phyloP scores from a whole-genome alignment of 2,113 vertebrate species.

The Myotis brandtii region DNA sequence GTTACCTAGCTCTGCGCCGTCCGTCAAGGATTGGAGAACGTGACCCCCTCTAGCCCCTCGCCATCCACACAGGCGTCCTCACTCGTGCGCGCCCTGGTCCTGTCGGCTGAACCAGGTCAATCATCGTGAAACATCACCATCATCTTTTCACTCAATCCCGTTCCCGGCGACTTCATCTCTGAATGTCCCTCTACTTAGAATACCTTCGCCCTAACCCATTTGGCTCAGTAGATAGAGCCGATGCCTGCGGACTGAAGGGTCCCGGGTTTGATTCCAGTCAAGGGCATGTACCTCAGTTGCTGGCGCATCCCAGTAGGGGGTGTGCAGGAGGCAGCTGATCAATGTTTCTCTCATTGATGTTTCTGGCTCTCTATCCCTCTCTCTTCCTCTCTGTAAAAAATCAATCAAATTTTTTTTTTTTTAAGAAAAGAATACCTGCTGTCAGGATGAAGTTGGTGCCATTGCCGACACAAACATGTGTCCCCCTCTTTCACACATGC shows the following conservation, averaged over 20 bases:
- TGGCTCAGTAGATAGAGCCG: no score
- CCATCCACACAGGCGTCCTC: neutral
- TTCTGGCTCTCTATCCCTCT: no score
- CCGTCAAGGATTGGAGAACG: neutral
- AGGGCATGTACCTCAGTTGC: no score
- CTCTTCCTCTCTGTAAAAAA: no score
- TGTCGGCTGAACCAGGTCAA: neutral
- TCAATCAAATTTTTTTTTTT: no score
- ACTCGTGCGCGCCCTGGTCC: neutral
- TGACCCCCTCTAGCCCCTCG: neutral
- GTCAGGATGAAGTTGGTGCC: neutral
- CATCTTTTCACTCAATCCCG: neutral
- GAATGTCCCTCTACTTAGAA: neutral
- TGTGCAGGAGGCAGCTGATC: no score
- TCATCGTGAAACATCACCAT: neutral
- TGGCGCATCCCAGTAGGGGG: no score
- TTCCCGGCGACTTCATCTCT: neutral
- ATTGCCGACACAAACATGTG: fast-evolving
- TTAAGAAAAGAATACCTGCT: neutral
- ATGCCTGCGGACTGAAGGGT: no score
- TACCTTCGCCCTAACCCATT: neutral
- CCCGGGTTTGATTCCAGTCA: no score
- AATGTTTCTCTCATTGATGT: no score
- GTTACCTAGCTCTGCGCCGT: neutral
- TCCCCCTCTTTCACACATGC: fast-evolving